A percentile compares a stretch with the other conserved stretches of the same genome.
Conservation (phyloP, 2,888 invertebrate genomes). For the Coecobrya sp. region DNA sequence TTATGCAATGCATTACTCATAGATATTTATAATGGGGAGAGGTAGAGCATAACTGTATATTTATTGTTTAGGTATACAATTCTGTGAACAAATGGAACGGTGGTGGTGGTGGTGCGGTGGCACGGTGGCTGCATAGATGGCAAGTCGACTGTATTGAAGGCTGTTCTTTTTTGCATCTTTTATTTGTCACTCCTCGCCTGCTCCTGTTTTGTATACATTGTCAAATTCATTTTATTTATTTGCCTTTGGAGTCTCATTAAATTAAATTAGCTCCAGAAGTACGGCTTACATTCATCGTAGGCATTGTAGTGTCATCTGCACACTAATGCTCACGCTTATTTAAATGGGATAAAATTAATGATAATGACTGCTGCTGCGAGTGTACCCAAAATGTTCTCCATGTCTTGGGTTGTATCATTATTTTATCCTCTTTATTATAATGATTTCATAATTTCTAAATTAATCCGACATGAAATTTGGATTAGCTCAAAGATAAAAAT, state of each 20-base stretch:
- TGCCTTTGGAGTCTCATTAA: conserved; percentile 59
- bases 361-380: background rate
- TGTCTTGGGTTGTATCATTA: background rate
- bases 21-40: background rate
- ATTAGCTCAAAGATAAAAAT: no score
- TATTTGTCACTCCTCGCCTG: background rate
- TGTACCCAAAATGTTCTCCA: background rate
- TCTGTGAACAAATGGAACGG: background rate
- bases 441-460: background rate
- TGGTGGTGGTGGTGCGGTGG: background rate
- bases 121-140: background rate
- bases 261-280: conserved; percentile 53
- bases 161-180: conserved; percentile 11
- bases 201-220: background rate
- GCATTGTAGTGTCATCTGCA: background rate
- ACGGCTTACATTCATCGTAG: background rate
- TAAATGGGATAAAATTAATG: background rate
- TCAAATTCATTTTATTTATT: conserved; percentile 53
- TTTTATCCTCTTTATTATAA: background rate
- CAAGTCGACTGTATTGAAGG: background rate
- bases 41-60: conserved; percentile 3
- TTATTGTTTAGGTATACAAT: conserved; percentile 18
- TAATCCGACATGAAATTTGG: background rate
- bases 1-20: background rate
- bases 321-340: background rate